phyloP scores from a whole-genome alignment of 2,888 invertebrate species.

The Apodemia mormo region DNA sequence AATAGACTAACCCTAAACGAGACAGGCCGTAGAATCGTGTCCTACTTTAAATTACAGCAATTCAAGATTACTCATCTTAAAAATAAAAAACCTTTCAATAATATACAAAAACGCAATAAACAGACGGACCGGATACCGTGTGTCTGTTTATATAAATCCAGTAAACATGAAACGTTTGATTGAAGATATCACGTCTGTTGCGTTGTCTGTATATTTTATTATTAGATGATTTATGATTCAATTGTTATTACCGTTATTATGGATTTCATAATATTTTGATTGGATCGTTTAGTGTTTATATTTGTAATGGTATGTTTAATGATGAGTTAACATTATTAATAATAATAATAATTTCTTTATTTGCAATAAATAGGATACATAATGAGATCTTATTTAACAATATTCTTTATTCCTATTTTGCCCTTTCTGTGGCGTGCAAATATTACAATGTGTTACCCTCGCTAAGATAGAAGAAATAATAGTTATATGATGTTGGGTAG shows the following conservation, averaged over 20 bases:
- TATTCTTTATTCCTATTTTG: too few relatives aligned
- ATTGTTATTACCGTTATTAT: background rate
- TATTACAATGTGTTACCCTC: too few relatives aligned
- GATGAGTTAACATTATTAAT: too few relatives aligned
- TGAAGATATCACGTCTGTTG: background rate
- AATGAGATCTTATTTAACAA: too few relatives aligned
- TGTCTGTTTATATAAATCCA: conserved; percentile 26
- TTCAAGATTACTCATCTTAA: background rate
- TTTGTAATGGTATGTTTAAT: background rate
- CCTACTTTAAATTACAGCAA: background rate
- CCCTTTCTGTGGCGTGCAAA: too few relatives aligned
- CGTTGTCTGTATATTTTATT: conserved; percentile 3
- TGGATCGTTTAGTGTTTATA: background rate
- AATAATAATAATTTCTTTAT: too few relatives aligned
- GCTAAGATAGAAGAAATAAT: too few relatives aligned
- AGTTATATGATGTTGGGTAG: too few relatives aligned
- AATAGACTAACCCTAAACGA: too few relatives aligned
- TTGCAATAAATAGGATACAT: too few relatives aligned
- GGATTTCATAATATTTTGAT: conserved; percentile 16
- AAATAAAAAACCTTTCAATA: background rate
- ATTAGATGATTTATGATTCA: conserved; percentile 12
- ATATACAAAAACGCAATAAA: conserved; percentile 21
- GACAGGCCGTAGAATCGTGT: background rate
- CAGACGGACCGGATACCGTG: conserved; percentile 26
- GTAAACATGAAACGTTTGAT: conserved; percentile 18